Conservation (phyloP, 2,888 invertebrate species). For the Archips crataeganus region DNA sequence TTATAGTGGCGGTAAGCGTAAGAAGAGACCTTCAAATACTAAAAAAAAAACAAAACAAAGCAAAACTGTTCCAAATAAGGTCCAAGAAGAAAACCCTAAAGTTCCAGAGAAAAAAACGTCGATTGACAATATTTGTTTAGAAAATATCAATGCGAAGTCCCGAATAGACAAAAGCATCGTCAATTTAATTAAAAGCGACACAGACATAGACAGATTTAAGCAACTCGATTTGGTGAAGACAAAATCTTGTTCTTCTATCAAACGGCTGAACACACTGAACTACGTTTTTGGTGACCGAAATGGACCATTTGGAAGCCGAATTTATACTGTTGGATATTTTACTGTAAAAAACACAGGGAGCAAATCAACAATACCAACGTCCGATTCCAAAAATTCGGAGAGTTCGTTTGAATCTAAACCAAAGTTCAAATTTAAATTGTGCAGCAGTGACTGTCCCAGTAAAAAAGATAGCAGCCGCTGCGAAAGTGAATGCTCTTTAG, state of each 20-base stretch:
- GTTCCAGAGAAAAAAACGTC: background rate
- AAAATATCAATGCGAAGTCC: slow-evolving; percentile 7
- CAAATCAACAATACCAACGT: slow-evolving; percentile 42
- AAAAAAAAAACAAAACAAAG: slow-evolving; percentile 4
- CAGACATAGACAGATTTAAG: slow-evolving; percentile 48
- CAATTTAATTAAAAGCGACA: slow-evolving; percentile 57
- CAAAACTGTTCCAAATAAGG: slow-evolving; percentile 1
- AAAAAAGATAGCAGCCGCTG: slow-evolving; percentile 44
- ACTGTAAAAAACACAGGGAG: slow-evolving; percentile 60
- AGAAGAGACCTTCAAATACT: slow-evolving; percentile 21
- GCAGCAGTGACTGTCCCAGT: slow-evolving; percentile 53
- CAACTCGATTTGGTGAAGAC: slow-evolving; percentile 51
- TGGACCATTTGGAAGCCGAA: slow-evolving; percentile 56
- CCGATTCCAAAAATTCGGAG: slow-evolving; percentile 48
- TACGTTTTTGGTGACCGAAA: slow-evolving; percentile 65
- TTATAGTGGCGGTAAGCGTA: slow-evolving; percentile 51
- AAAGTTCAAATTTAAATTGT: slow-evolving; percentile 54
- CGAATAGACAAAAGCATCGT: slow-evolving; percentile 39
- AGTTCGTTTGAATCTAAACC: slow-evolving; percentile 44
- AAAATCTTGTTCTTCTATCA: slow-evolving; percentile 60
- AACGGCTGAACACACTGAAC: slow-evolving; percentile 58
- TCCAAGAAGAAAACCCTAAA: background rate
- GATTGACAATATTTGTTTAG: slow-evolving; percentile 22
- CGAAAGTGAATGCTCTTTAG: slow-evolving; percentile 56
- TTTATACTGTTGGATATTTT: slow-evolving; percentile 72